A percentile compares a stretch with the other conserved stretches of the same genome.
Conservation (phyloP, 2,797 vertebrate genomes). For the Hydrolagus colliei region DNA sequence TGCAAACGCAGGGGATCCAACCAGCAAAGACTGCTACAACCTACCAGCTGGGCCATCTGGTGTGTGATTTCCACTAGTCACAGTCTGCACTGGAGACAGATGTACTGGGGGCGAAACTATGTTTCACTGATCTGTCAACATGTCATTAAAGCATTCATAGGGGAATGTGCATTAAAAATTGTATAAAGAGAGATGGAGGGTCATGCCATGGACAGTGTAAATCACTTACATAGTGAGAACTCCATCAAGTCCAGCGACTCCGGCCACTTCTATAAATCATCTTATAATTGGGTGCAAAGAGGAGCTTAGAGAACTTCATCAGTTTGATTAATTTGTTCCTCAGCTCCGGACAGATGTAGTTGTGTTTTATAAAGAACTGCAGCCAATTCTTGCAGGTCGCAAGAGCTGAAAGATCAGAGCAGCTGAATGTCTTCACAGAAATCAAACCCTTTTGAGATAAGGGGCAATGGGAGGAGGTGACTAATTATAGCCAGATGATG, state of each 20-base stretch:
- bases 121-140: conserved; percentile 43
- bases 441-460: conserved; percentile 18
- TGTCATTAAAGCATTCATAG: conserved; percentile 50
- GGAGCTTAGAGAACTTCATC: conserved; percentile 65
- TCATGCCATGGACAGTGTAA: conserved; percentile 51
- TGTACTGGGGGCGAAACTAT: conserved; percentile 36
- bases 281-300: conserved; percentile 63
- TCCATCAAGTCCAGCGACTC: conserved; percentile 47
- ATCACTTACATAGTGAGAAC: conserved; percentile 55
- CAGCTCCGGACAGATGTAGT: conserved; percentile 50
- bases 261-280: conserved; percentile 63
- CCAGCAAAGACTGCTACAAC: not conserved
- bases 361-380: conserved; percentile 49
- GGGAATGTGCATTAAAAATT: conserved; percentile 45
- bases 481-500: not conserved
- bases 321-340: conserved; percentile 62
- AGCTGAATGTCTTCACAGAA: conserved; percentile 30
- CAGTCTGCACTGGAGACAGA: conserved; percentile 42
- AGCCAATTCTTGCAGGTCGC: conserved; percentile 39
- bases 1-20: no score
- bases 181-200: conserved; percentile 45
- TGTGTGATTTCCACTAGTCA: conserved; percentile 38
- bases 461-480: not conserved
- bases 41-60: conserved; percentile 43
- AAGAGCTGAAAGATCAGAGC: conserved; percentile 34